These are phyloP conservation scores for Dryobates pubescens DNA, from an alignment of 2,797 vertebrate species.

Conservation along the genomic window DNA sequence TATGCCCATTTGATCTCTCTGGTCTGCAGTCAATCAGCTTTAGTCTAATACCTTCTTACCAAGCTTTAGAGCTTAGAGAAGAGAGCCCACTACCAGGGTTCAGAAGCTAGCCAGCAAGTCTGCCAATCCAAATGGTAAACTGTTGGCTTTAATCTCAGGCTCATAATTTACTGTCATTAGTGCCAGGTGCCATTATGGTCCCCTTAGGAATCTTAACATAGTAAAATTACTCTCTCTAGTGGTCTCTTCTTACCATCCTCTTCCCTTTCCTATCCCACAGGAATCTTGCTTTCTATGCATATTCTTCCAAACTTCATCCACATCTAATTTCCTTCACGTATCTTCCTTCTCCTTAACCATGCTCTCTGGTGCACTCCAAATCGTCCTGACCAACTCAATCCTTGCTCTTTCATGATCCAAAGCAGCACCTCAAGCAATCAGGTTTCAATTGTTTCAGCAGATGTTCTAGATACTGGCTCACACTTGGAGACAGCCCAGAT, in stretches of 20 bases:
- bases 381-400: not conserved
- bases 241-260: not conserved
- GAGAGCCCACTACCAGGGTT: conserved; percentile 14
- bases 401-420: not conserved
- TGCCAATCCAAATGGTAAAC: conserved; percentile 48
- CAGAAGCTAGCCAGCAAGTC: conserved; percentile 40
- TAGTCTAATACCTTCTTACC: conserved; percentile 53
- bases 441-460: not conserved
- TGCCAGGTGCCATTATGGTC: conserved; percentile 28
- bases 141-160: not conserved
- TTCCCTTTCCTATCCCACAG: not conserved
- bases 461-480: not conserved
- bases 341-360: not conserved
- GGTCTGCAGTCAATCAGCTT: conserved; percentile 35
- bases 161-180: not conserved
- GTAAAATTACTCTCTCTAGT: not conserved
- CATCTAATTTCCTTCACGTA: not conserved
- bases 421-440: not conserved
- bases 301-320: not conserved
- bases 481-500: not conserved
- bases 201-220: not conserved
- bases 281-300: not conserved
- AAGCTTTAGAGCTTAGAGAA: conserved; percentile 27
- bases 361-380: not conserved
- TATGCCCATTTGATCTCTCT: conserved; percentile 33